Evolutionary conservation across 1,140 invertebrate genomes (phyloP).

Genomic region (Muscidifurax raptorellus): DNA sequence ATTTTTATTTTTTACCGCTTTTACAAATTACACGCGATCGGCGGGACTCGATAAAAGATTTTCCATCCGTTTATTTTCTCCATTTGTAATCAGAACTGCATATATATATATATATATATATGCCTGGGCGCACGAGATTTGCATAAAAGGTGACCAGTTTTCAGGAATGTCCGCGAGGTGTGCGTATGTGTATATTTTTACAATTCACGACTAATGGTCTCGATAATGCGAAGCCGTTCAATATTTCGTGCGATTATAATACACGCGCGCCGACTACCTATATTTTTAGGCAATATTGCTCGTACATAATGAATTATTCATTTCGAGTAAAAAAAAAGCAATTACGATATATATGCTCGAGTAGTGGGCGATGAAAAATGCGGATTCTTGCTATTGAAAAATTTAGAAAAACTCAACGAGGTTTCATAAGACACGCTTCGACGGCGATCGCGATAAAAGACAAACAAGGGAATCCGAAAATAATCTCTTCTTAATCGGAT

Average conservation of each 20-base stretch:
- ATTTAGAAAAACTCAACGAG: neutral
- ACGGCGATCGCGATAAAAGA: neutral
- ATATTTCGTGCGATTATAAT: neutral
- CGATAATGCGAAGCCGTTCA: neutral
- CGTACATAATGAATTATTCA: slow-evolving; percentile 9
- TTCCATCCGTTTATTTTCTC: neutral
- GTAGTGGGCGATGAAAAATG: too few relatives aligned
- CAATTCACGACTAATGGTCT: neutral
- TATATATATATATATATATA: too few relatives aligned
- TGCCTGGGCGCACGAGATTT: too few relatives aligned
- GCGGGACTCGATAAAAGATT: slow-evolving; percentile 10
- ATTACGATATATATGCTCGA: too few relatives aligned
- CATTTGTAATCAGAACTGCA: neutral
- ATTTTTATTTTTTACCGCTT: too few relatives aligned
- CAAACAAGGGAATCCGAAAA: neutral
- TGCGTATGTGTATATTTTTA: neutral
- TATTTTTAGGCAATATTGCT: neutral
- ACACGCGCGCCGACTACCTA: neutral
- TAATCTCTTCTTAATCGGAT: neutral
- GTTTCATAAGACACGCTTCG: neutral
- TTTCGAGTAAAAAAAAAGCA: neutral
- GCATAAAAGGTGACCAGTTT: neutral
- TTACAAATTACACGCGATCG: neutral
- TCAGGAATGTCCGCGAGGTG: neutral
- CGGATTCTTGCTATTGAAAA: neutral